These are phyloP conservation scores for Calidris pugnax DNA, from an alignment of 2,113 vertebrate genomes.

Conservation along the genomic window DNA sequence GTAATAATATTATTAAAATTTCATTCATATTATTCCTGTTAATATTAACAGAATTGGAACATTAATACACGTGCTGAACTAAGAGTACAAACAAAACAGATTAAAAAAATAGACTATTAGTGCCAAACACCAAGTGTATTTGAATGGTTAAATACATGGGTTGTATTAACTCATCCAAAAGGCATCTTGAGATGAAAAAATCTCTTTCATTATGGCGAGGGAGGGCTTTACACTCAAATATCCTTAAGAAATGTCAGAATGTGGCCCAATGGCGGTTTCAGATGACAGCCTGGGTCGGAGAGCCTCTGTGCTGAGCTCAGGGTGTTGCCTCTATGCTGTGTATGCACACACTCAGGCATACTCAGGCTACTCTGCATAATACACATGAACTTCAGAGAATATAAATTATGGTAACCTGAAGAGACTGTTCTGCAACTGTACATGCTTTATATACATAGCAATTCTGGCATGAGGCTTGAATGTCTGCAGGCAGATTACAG, in stretches of 20 bases:
- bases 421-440: not conserved
- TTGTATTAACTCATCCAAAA: not conserved
- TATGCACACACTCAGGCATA: no score
- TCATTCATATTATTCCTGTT: not conserved
- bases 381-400: not conserved
- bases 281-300: not conserved
- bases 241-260: not conserved
- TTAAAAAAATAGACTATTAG: not conserved
- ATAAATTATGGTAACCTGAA: not conserved
- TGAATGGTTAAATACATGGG: not conserved
- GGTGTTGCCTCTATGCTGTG: not conserved
- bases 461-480: not conserved
- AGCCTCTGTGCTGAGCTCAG: not conserved
- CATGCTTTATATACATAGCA: not conserved
- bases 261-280: not conserved
- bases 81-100: not conserved
- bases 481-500: not conserved
- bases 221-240: not conserved
- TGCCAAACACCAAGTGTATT: not conserved
- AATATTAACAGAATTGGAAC: not conserved
- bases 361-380: not conserved
- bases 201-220: not conserved
- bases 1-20: not conserved
- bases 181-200: not conserved
- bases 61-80: not conserved